Base-by-base conservation (phyloP, 2,888 invertebrate species). In the Pharmacophagus antenor region DNA sequence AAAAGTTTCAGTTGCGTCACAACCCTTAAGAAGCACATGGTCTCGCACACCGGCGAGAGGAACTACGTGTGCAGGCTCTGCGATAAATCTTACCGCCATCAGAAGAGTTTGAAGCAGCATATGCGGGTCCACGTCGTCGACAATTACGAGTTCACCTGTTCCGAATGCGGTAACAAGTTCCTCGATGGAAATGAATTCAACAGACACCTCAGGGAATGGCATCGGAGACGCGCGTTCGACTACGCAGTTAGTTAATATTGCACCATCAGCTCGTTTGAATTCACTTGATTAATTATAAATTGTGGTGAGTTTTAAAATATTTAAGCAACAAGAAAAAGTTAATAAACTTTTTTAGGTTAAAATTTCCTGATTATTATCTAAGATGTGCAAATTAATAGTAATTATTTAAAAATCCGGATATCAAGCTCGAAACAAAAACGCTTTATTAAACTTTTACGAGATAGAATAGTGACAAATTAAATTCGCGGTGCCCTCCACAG, bases 11-110 rank as follows among this genome's bases (percentile, higher is more conserved):
- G 85, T 31, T 84, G 83, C n/a, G 62, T 79, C 0, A 78, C 84
- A 0, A 76, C 81, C 0, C 67, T 87, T 49, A 84, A 79, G 56
- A 79, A 80, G 7, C 86, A 87, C 47, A 77, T 83, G 79, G 63
- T 79, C 0, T 77, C 77, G 0, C 86, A 87, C 58, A 79, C 84
- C 0, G 80, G 79, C 0, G 84, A 82, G 46, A 74, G 79, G 50
- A 82, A 80, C 60, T 82, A 73, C 41, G 54, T 75, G 0, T 92
- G 92, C 65, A 68, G 73, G 10, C 59, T 88, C 1, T 92, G 92
- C 59, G 80, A 85, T 41, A 92, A 92, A 63, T 80, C 88, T 0
- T 92, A 92, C 53, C 85, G 88, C 54, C 88, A 91, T 46, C 88
- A 89, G 66, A 88, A 81, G 61, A 85, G 80, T 53, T 65, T 87